A percentile compares a stretch with the other conserved stretches of the same genome.
These are phyloP conservation scores for Cyprinodon tularosa DNA, from an alignment of 2,113 vertebrate genomes.

Conservation along the genomic window DNA sequence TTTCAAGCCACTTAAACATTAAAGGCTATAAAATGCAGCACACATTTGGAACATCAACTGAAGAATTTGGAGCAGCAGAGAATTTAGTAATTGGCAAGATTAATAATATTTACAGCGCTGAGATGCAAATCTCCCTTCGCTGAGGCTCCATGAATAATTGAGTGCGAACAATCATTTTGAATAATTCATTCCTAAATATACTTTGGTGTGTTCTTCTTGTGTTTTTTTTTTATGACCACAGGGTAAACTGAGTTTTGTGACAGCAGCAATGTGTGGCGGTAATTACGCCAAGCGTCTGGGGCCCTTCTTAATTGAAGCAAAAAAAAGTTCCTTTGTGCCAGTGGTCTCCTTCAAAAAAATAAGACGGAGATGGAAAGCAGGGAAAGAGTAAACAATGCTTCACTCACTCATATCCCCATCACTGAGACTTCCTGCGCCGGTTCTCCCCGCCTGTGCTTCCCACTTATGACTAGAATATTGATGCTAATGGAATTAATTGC, in stretches of 20 bases:
- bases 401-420: conserved; percentile 49
- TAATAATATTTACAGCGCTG: conserved; percentile 81
- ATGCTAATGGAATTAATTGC: conserved; percentile 81
- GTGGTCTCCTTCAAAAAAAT: conserved; percentile 64
- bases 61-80: conserved; percentile 75
- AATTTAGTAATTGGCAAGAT: conserved; percentile 83
- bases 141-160: conserved; percentile 79
- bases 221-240: conserved; percentile 78
- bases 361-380: conserved; percentile 43
- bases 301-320: conserved; percentile 79
- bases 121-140: conserved; percentile 79
- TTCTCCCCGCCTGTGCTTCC: conserved; percentile 51
- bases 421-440: conserved; percentile 51
- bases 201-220: conserved; percentile 77
- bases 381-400: conserved; percentile 58
- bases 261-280: conserved; percentile 75
- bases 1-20: conserved; percentile 76
- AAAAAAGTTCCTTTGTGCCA: conserved; percentile 76
- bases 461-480: conserved; percentile 76
- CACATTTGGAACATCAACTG: conserved; percentile 75
- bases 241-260: conserved; percentile 79
- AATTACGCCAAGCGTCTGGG: conserved; percentile 77
- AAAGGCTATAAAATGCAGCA: conserved; percentile 67
- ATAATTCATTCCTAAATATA: conserved; percentile 84
- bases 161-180: conserved; percentile 81